Conservation (phyloP, 2,113 vertebrate genomes). For the Proteles cristata region DNA sequence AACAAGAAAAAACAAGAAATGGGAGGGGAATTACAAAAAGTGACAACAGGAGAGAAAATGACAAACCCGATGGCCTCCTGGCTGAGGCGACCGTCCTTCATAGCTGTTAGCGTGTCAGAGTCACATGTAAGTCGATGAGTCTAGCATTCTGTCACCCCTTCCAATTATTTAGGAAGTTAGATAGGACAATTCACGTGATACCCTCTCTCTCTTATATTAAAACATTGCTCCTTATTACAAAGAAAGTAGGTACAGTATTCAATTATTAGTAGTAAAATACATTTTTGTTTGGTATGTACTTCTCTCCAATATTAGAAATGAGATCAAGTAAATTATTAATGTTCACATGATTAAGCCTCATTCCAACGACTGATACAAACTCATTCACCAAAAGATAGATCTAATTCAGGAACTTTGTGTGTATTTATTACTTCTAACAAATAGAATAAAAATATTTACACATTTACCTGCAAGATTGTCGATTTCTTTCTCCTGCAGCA, state of each 20-base stretch:
- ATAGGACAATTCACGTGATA: background rate
- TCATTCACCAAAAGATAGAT: background rate
- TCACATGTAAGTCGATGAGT: rapidly evolving
- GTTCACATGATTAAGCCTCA: background rate
- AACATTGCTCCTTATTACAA: background rate
- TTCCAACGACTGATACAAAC: background rate
- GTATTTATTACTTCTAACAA: background rate
- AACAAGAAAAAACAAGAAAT: background rate
- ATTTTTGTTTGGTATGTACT: background rate
- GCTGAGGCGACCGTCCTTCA: background rate
- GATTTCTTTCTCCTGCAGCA: conserved; percentile 97
- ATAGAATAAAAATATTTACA: conserved; percentile 42
- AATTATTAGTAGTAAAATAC: background rate
- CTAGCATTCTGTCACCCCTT: background rate
- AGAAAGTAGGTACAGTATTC: background rate
- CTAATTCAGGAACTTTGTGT: background rate
- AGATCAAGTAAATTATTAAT: background rate
- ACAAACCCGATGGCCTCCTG: background rate
- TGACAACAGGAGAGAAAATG: background rate
- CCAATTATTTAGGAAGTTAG: too few relatives aligned
- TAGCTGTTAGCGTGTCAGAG: background rate
- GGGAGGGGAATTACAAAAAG: background rate
- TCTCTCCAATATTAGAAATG: background rate
- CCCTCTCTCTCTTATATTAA: background rate
- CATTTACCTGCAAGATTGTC: conserved; percentile 95